Evolutionary conservation across 2,113 vertebrate species (phyloP).

Genomic region (Crotalus horridus): DNA sequence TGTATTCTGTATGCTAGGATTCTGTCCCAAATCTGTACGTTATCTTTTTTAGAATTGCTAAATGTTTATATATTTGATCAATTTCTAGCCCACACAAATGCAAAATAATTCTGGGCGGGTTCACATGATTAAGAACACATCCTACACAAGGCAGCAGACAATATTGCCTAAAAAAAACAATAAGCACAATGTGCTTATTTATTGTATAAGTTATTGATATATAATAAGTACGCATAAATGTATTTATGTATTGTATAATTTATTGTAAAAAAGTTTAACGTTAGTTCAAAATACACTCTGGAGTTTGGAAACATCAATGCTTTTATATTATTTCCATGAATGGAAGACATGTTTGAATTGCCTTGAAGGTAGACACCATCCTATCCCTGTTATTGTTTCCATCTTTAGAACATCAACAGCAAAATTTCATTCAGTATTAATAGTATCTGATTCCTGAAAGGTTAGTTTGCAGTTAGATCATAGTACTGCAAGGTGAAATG

Average conservation of each 20-base stretch:
- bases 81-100: no score
- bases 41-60: neutral
- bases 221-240: no score
- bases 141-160: no score
- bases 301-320: neutral
- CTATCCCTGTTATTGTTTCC: slow-evolving; percentile 13
- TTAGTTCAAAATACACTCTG: slow-evolving; percentile 7
- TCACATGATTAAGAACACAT: no score
- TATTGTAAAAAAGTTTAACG: no score
- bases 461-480: neutral
- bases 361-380: neutral
- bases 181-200: neutral
- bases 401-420: slow-evolving; percentile 2
- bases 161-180: no score
- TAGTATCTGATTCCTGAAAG: slow-evolving; percentile 9
- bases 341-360: neutral
- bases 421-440: slow-evolving; percentile 19
- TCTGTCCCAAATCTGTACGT: neutral
- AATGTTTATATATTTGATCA: neutral
- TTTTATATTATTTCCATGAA: neutral
- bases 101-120: no score
- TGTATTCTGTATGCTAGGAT: neutral
- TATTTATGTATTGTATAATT: no score
- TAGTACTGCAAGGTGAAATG: slow-evolving; percentile 29
- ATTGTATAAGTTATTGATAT: no score